phyloP scores from a whole-genome alignment of 2,888 invertebrate species.

The Amphipoea lucens region DNA sequence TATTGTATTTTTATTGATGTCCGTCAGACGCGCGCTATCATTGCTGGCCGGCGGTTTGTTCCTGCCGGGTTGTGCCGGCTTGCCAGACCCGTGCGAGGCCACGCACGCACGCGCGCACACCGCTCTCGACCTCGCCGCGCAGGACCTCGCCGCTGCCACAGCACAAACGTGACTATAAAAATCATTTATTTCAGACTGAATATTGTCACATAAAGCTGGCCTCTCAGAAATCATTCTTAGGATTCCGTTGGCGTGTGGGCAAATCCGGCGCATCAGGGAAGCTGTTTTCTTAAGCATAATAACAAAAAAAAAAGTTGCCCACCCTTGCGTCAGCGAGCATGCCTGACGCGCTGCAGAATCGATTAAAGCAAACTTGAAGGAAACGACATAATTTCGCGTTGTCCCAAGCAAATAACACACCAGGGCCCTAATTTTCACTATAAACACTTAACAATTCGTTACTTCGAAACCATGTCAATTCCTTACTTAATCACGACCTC shows the following conservation, averaged over 20 bases:
- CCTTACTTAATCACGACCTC: too few species aligned
- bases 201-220: not conserved
- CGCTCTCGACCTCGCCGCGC: constrained; percentile 96
- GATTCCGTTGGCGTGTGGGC: not conserved
- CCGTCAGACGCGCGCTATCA: constrained; percentile 94
- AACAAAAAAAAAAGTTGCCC: not conserved
- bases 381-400: not conserved
- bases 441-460: too few species aligned
- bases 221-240: not conserved
- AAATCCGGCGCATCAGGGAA: not conserved
- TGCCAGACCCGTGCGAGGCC: constrained; percentile 98
- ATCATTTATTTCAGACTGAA: not conserved
- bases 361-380: not conserved
- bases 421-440: too few species aligned
- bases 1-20: not conserved
- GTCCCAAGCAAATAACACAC: not conserved
- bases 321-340: not conserved
- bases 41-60: constrained; percentile 98
- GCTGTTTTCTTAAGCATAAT: not conserved
- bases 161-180: constrained; percentile 93
- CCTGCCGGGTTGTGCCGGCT: constrained; percentile 97
- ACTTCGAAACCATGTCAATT: too few species aligned
- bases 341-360: not conserved
- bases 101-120: constrained; percentile 97
- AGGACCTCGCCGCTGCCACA: constrained; percentile 97